Percentiles rank a stretch among this genome's conserved stretches.
phyloP scores from a whole-genome alignment of 2,113 vertebrate genomes.

The Thomomys bottae region DNA sequence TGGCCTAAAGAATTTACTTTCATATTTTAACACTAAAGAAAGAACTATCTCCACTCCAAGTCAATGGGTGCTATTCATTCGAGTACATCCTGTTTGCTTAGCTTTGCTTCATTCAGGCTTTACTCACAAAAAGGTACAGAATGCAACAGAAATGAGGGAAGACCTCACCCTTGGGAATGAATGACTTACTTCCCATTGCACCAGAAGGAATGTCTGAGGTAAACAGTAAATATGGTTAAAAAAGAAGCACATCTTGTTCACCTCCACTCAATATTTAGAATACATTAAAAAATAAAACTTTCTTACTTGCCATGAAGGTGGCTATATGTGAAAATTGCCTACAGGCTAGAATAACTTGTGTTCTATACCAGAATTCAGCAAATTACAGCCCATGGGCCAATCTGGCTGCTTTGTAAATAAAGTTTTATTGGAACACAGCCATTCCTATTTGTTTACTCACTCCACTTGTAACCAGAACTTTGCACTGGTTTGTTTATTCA shows the following conservation, averaged over 20 bases:
- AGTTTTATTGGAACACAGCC: slow-evolving; percentile 36
- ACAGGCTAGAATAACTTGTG: slow-evolving; percentile 27
- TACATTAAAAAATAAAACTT: not conserved
- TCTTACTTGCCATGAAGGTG: slow-evolving; percentile 18
- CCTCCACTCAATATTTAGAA: slow-evolving; percentile 46
- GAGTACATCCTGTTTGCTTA: slow-evolving; percentile 34
- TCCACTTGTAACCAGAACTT: slow-evolving; percentile 35
- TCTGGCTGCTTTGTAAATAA: slow-evolving; percentile 46
- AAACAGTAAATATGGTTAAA: not conserved
- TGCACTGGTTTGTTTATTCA: slow-evolving; percentile 13
- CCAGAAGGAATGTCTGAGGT: not conserved
- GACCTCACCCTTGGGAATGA: not conserved
- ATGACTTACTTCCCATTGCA: slow-evolving; percentile 19
- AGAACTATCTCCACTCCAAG: not conserved
- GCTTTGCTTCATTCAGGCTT: slow-evolving; percentile 25
- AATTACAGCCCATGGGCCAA: not conserved
- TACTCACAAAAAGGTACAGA: slow-evolving; percentile 34
- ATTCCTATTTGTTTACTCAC: slow-evolving; percentile 50
- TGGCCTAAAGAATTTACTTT: slow-evolving; percentile 37
- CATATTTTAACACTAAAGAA: slow-evolving; percentile 53
- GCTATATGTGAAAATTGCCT: slow-evolving; percentile 32
- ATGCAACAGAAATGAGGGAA: slow-evolving; percentile 45
- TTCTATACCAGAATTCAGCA: slow-evolving; percentile 32
- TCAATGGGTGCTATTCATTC: not conserved
- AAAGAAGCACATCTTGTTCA: slow-evolving; percentile 41